These are phyloP conservation scores for Sialia sialis DNA, from an alignment of 2,113 vertebrate genomes.

Conservation along the genomic window DNA sequence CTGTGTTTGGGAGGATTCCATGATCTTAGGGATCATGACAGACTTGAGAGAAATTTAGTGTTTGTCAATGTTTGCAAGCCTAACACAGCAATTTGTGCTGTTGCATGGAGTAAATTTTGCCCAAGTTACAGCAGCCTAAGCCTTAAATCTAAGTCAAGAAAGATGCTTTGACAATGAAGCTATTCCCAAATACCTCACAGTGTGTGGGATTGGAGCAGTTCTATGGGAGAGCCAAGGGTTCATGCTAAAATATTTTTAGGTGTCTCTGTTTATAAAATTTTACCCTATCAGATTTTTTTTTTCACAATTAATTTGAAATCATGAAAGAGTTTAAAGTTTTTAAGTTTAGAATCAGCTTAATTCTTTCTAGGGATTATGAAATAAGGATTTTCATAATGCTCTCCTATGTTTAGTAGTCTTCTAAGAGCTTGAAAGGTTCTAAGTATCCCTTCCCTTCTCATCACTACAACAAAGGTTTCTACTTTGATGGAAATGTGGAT, in stretches of 20 bases:
- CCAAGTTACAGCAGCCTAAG: neutral
- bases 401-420: neutral
- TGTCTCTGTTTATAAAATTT: neutral
- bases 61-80: neutral
- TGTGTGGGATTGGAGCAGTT: fast-evolving
- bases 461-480: neutral
- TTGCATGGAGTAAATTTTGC: neutral
- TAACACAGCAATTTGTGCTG: neutral
- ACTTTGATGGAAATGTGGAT: neutral
- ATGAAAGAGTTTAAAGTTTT: neutral
- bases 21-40: neutral
- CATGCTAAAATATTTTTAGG: neutral
- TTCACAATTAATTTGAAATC: neutral
- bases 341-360: neutral
- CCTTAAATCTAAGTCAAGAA: neutral
- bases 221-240: neutral
- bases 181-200: fast-evolving
- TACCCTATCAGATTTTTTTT: neutral
- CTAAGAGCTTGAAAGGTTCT: neutral
- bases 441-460: neutral
- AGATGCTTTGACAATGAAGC: neutral
- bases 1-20: neutral
- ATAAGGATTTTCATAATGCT: neutral
- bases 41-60: neutral
- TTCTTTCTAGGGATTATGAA: neutral